Percentiles rank a stretch among this genome's conserved stretches.
Conservation (phyloP, 2,797 vertebrate species). For the Parauchenoglanis ngamensis region DNA sequence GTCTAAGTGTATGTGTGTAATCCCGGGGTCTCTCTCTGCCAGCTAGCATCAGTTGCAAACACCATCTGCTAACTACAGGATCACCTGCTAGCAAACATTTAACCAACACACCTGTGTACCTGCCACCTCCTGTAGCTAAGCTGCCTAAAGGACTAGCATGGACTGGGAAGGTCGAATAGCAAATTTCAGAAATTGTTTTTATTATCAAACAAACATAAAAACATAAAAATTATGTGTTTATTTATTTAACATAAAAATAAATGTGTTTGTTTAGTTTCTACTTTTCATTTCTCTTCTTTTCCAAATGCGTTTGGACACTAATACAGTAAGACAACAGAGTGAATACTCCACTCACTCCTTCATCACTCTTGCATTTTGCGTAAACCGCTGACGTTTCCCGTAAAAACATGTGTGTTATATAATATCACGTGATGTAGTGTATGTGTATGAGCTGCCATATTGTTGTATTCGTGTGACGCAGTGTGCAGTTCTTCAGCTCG, state of each 20-base stretch:
- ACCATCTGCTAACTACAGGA: conserved; percentile 90
- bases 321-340: no score
- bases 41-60: conserved; percentile 78
- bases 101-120: conserved; percentile 66
- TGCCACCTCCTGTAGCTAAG: conserved; percentile 53
- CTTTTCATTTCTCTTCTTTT: background rate
- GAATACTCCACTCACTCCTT: no score
- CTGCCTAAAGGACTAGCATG: background rate
- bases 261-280: background rate
- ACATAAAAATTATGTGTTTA: no score
- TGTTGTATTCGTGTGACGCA: background rate
- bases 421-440: background rate
- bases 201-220: no score
- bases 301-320: background rate
- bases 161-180: background rate
- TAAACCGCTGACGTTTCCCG: background rate
- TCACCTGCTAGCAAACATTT: conserved; percentile 84
- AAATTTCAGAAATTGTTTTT: no score
- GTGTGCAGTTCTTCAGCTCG: background rate
- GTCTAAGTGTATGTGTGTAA: conserved; percentile 7
- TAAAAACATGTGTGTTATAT: background rate
- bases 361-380: background rate
- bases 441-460: no score
- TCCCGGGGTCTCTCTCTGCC: conserved; percentile 80
- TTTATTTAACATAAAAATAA: no score